These are phyloP conservation scores for Clarias platycephalus DNA, from an alignment of 2,797 vertebrate genomes.

Conservation along the genomic window DNA sequence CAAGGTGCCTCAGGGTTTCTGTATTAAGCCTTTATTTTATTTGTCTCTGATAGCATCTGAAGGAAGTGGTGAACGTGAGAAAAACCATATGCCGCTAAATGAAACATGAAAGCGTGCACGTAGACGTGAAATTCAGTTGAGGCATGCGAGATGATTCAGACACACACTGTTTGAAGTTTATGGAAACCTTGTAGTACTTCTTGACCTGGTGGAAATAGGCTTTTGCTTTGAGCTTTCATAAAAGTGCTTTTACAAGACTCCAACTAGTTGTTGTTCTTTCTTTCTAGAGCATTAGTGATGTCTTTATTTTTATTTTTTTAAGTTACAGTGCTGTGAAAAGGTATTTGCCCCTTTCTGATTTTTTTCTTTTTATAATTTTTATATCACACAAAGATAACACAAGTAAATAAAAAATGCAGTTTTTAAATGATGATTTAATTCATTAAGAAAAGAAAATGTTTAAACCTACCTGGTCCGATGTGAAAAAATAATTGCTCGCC, in stretches of 20 bases:
- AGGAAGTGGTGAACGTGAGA: neutral
- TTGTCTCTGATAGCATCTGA: constrained; percentile 23
- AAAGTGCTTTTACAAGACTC: constrained; percentile 18
- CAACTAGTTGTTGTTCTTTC: constrained; percentile 10
- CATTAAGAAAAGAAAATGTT: too few relatives aligned
- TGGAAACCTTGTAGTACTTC: constrained; percentile 3
- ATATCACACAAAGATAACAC: too few relatives aligned
- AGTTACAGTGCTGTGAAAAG: too few relatives aligned
- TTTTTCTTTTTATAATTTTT: too few relatives aligned
- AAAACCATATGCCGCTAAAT: constrained; percentile 7
- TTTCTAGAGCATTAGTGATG: neutral
- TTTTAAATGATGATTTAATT: too few relatives aligned
- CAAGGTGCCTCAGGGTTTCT: neutral
- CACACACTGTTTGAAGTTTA: constrained; percentile 3
- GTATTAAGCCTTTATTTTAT: neutral
- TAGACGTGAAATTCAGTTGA: constrained; percentile 7
- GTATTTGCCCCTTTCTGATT: too few relatives aligned
- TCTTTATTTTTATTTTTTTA: too few relatives aligned
- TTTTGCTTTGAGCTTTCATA: neutral
- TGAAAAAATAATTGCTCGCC: too few relatives aligned
- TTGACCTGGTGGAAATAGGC: neutral
- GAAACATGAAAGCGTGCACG: neutral
- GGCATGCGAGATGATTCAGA: neutral
- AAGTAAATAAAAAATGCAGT: too few relatives aligned
- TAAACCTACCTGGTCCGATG: too few relatives aligned